Percentiles rank a stretch among this genome's conserved stretches.
phyloP scores from a whole-genome alignment of 2,113 vertebrate species.

The Otolemur garnettii region DNA sequence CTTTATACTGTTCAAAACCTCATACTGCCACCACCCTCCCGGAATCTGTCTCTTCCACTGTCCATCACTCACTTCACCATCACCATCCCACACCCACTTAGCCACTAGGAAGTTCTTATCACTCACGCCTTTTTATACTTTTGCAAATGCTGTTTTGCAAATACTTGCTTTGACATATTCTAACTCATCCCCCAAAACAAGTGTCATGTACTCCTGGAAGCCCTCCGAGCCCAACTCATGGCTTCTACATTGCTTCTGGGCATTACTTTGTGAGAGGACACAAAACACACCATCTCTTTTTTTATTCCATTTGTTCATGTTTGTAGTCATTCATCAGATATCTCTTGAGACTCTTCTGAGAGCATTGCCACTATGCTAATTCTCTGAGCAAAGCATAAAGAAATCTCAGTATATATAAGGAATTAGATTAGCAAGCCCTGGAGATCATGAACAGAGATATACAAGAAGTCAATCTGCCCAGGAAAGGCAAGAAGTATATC shows the following conservation, averaged over 20 bases:
- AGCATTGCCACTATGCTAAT: slow-evolving; percentile 3
- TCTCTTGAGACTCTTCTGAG: slow-evolving; percentile 2
- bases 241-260: not conserved
- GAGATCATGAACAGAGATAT: slow-evolving; percentile 30
- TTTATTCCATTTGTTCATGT: not conserved
- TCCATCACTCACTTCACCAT: not conserved
- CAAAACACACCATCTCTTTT: not conserved
- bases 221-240: not conserved
- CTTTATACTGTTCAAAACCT: not conserved
- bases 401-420: not conserved
- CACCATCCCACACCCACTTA: not conserved
- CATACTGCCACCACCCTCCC: not conserved
- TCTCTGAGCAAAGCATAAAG: slow-evolving; percentile 35
- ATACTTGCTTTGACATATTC: not conserved
- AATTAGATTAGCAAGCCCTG: slow-evolving; percentile 2
- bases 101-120: not conserved
- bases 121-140: not conserved
- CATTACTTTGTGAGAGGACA: not conserved
- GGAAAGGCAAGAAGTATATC: not conserved
- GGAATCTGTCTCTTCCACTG: not conserved
- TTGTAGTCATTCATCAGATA: slow-evolving; percentile 47
- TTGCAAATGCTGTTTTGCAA: not conserved
- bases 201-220: not conserved
- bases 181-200: slow-evolving; percentile 30
- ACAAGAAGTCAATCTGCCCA: not conserved